Conservation (phyloP, 2,797 vertebrate genomes). For the Loriculus beryllinus region DNA sequence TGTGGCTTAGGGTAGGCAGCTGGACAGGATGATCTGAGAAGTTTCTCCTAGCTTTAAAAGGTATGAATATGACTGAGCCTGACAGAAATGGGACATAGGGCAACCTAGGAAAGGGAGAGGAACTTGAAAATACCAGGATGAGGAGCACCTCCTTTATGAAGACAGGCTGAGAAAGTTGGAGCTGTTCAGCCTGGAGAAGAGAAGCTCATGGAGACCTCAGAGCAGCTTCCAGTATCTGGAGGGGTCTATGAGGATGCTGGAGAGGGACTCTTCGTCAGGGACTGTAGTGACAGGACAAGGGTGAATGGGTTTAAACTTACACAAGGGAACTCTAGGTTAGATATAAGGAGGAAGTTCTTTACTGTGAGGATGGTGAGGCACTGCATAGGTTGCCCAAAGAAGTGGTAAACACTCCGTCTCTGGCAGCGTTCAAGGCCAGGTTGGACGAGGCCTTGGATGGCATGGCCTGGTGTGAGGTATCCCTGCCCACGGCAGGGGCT, state of each 20-base stretch:
- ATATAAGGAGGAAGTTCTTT: not conserved
- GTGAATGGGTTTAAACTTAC: not conserved
- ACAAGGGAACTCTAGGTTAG: not conserved
- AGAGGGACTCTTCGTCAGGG: not conserved
- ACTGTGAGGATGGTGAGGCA: not conserved
- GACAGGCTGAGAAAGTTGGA: not conserved
- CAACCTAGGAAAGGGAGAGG: not conserved
- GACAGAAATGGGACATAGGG: not conserved
- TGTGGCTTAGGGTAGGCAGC: not conserved
- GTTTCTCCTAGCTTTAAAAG: not conserved
- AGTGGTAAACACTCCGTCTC: not conserved
- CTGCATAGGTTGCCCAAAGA: not conserved
- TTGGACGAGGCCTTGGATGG: not conserved
- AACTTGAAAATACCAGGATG: not conserved
- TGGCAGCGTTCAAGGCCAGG: not conserved
- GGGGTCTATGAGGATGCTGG: not conserved
- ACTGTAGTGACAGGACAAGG: not conserved
- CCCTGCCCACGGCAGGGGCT: not conserved
- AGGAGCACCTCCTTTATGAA: not conserved
- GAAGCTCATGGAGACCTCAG: not conserved
- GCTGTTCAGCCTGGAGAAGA: not conserved
- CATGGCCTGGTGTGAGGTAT: not conserved
- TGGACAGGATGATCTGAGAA: not conserved
- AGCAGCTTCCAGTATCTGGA: not conserved
- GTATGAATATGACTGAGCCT: not conserved